Base-by-base conservation (phyloP, 2,797 vertebrate species). In the Pangasius mekongensis region DNA sequence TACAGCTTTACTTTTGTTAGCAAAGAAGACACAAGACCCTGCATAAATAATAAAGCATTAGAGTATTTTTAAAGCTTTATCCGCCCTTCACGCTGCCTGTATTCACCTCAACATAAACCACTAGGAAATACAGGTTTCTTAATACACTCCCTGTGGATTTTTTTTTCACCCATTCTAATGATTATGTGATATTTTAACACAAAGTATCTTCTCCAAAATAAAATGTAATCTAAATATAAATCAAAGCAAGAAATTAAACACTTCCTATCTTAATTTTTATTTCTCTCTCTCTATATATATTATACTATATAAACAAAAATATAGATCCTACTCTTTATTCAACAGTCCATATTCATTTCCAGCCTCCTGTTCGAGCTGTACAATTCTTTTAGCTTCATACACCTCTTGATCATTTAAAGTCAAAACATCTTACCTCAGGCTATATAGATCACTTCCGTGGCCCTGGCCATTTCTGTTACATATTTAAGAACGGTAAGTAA, bases 1-100 rank as follows among this genome's bases (percentile, higher is more conserved):
- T 83, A 69, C 77, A 86, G 24, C 36, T 67, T 67, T 58, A 78
- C 27, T 49, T 18, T n/a, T 10, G 24, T 78, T 80, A 85, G 87
- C 62, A 67, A 77, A 67, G 5, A 78, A 52, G 8, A 66, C 39
- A 74, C 9, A 47, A 71, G 2, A 24, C 47, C 69, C 58, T 47
- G 56, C 62, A 54, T 84, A 84, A 69, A 84, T 69, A 36, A 54
- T 84, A 52, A 54, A 33, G 47, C 64, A 84, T 84, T 49, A 83
- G 81, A 74, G 54, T 56, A 11, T 56, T 60, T 83, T 85, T 69
- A 85, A 71, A 85, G 87, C 87, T 81, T 81, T 54, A n/a, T 66
- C 36, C 14, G 11, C 3, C 14, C 16, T 43, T 62, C 10, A 24
- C 20, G 2, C 56, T 27, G 11, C n/a, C 5, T 47, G 6, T 43